Conservation (phyloP, 2,888 invertebrate species). For the Tetragonula carbonaria region DNA sequence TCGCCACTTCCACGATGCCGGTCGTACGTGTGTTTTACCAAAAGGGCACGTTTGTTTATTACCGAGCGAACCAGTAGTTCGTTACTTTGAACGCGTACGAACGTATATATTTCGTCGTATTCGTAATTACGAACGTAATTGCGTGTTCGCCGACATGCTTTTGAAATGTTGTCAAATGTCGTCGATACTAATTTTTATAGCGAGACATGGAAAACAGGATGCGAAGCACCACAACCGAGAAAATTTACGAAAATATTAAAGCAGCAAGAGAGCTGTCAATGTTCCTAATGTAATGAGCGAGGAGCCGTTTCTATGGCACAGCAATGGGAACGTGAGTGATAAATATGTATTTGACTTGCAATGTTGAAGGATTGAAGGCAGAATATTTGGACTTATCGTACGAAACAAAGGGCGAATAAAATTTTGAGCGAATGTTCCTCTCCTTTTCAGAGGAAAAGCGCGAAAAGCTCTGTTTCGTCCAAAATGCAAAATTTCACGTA, state of each 20-base stretch:
- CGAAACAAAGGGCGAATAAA: too few species aligned
- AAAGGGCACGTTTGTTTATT: constrained; percentile 54
- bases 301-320: too few species aligned
- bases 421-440: too few species aligned
- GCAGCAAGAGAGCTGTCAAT: neutral
- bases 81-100: neutral
- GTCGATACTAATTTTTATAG: neutral
- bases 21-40: constrained; percentile 26
- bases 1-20: constrained; percentile 39
- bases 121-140: neutral
- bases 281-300: too few species aligned
- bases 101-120: neutral
- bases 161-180: neutral
- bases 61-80: constrained; percentile 16
- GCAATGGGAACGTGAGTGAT: too few species aligned
- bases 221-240: neutral
- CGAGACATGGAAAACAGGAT: neutral
- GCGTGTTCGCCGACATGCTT: neutral
- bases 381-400: too few species aligned
- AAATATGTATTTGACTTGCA: too few species aligned
- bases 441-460: too few species aligned
- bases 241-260: neutral
- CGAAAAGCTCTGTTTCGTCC: too few species aligned
- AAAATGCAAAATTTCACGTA: too few species aligned
- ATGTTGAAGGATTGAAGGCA: too few species aligned